These are phyloP conservation scores for Dascyllus trimaculatus DNA, from an alignment of 2,113 vertebrate species.

Conservation along the genomic window DNA sequence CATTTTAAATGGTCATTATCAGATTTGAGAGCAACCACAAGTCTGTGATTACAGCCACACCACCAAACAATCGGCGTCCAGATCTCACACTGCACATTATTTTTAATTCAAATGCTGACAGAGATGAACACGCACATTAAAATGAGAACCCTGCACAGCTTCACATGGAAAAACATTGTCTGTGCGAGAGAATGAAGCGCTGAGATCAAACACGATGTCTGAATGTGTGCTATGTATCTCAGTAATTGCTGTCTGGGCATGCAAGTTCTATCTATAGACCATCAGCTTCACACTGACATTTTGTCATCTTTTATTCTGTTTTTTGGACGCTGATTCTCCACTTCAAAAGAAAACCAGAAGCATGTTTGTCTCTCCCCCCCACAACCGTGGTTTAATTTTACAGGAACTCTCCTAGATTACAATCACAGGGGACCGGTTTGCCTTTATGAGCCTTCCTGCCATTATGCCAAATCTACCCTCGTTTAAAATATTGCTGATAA, in stretches of 20 bases:
- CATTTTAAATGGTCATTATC: constrained; percentile 76
- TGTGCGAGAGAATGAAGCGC: constrained; percentile 53
- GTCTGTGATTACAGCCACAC: constrained; percentile 76
- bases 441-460: constrained; percentile 76
- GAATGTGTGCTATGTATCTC: constrained; percentile 69
- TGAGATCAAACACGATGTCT: constrained; percentile 80
- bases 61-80: constrained; percentile 69
- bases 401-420: constrained; percentile 79
- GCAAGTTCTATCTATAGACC: constrained; percentile 76
- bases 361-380: constrained; percentile 51
- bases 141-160: constrained; percentile 53
- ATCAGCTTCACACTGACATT: constrained; percentile 76
- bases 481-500: constrained; percentile 80
- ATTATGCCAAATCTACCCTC: constrained; percentile 73
- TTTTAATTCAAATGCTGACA: constrained; percentile 74
- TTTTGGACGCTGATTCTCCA: constrained; percentile 71
- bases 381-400: constrained; percentile 78
- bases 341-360: constrained; percentile 80
- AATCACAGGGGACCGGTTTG: constrained; percentile 73
- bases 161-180: constrained; percentile 64
- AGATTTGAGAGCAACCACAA: constrained; percentile 76
- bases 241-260: constrained; percentile 82
- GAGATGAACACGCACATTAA: constrained; percentile 39
- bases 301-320: constrained; percentile 82
- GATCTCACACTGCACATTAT: constrained; percentile 70